Base-by-base conservation (phyloP, 2,113 vertebrate genomes). In the Promerops cafer region DNA sequence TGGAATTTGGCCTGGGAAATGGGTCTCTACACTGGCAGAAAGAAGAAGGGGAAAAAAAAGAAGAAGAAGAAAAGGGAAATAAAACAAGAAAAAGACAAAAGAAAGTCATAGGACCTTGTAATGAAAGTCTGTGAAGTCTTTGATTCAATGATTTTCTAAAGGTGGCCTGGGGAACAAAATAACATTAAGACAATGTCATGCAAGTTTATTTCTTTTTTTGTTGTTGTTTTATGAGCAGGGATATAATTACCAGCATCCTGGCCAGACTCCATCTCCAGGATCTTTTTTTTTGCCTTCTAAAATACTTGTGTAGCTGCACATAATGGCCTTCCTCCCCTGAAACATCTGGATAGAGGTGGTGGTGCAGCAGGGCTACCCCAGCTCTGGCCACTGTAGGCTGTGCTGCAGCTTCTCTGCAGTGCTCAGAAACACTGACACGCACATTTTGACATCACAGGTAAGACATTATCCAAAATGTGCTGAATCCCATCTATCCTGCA, bases 1-100 rank as follows among this genome's bases (percentile, higher is more conserved):
- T 84, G 64, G 61, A 91, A 70, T 77, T 82, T 71, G 60, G 56
- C 30, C 33, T 71, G 10, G 61, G 49, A 80, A 83, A 37, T 17
- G 24, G 33, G 9, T 85, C 70, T 68, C 33, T 57, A 28, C 13
- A 21, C 3, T 24, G 71, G 35, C 12, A 57, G 56, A 27, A 70
- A 45, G 16, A 63, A 61, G 1, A 3, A 33, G 8, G 26, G 20
- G 21, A 26, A 19, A 24, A 9, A 4, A 11, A 4, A 1, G 27
- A 65, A 40, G 3, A 15, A 26, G 5, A 40, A 60, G 2, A 39
- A 40, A 37, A 75, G 3, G 31, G 2, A 42, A 59, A 35, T 35
- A 35, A 66, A 50, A 40, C 3, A 19, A 10, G 6, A 7, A 16
- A 35, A 45, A 54, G 47, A 21, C 56, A 79, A 63, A 57, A 60